These are phyloP conservation scores for Axea sp. DNA, from an alignment of 2,888 invertebrate species.

Conservation along the genomic window DNA sequence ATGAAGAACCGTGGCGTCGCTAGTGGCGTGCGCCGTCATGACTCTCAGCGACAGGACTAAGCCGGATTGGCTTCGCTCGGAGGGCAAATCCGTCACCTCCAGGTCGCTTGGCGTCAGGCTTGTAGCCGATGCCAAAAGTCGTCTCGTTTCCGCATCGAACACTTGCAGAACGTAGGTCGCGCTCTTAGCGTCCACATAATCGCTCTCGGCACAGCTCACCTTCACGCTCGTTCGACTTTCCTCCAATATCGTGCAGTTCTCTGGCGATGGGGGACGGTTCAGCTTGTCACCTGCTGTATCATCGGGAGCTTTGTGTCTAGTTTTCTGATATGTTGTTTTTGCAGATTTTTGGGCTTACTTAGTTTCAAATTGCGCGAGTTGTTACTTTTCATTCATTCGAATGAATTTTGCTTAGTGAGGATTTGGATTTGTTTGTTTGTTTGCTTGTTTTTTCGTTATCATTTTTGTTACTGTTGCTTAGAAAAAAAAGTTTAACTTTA, in stretches of 20 bases:
- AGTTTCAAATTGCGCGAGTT: not conserved
- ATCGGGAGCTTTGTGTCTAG: conserved; percentile 59
- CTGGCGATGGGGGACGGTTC: conserved; percentile 79
- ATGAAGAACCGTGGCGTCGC: too few relatives aligned
- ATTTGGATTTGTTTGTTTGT: too few relatives aligned
- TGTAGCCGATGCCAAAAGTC: conserved; percentile 80
- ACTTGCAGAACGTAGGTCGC: conserved; percentile 81
- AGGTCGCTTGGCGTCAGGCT: conserved; percentile 80
- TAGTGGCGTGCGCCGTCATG: conserved; percentile 80
- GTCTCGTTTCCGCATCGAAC: conserved; percentile 80
- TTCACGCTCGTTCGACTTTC: conserved; percentile 79
- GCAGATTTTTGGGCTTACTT: not conserved
- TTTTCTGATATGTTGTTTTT: conserved; percentile 40
- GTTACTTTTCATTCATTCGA: not conserved
- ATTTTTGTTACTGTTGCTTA: too few relatives aligned
- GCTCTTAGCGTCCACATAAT: conserved; percentile 74
- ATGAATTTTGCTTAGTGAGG: too few relatives aligned
- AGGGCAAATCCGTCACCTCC: conserved; percentile 79
- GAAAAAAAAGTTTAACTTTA: too few relatives aligned
- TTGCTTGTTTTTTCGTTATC: too few relatives aligned
- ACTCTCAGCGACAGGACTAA: conserved; percentile 80
- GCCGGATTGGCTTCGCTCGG: conserved; percentile 75
- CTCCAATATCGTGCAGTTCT: conserved; percentile 81
- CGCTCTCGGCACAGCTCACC: conserved; percentile 80
- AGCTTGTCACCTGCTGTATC: conserved; percentile 73